Percentiles rank a stretch among this genome's conserved stretches.
These are phyloP conservation scores for Calypte anna DNA, from an alignment of 2,113 vertebrate genomes.

Conservation along the genomic window DNA sequence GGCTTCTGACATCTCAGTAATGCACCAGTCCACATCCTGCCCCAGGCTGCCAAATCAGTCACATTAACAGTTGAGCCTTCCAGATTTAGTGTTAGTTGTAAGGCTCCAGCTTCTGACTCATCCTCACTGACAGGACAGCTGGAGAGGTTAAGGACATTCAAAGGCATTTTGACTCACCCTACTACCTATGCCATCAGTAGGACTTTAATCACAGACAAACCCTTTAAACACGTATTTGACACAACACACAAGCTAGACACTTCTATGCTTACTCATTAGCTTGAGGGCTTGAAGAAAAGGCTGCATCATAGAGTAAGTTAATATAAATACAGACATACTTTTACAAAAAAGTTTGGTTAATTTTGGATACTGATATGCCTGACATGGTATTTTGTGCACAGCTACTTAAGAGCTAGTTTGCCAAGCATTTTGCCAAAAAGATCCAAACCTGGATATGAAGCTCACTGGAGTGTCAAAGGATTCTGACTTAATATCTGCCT, in stretches of 20 bases:
- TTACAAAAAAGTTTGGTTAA: neutral
- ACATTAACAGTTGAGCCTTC: slow-evolving; percentile 26
- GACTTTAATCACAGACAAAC: neutral
- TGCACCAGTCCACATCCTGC: neutral
- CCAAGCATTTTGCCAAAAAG: neutral
- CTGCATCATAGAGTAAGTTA: neutral
- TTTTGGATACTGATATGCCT: neutral
- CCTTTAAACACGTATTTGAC: neutral
- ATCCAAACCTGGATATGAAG: neutral
- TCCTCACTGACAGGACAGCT: slow-evolving; percentile 22
- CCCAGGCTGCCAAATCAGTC: neutral
- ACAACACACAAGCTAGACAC: neutral
- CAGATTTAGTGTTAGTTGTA: slow-evolving; percentile 20
- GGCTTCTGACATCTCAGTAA: neutral
- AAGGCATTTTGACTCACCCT: neutral
- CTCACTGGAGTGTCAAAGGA: neutral
- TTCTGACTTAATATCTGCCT: neutral
- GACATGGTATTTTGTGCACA: neutral
- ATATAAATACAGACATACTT: neutral
- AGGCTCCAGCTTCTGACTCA: slow-evolving; percentile 40
- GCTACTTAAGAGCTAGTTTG: neutral
- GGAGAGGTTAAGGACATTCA: neutral
- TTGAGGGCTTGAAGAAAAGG: neutral
- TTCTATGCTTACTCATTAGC: neutral
- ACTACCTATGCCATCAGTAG: neutral